Base-by-base conservation (phyloP, 2,888 invertebrate species). In the Adelognathus sp. region DNA sequence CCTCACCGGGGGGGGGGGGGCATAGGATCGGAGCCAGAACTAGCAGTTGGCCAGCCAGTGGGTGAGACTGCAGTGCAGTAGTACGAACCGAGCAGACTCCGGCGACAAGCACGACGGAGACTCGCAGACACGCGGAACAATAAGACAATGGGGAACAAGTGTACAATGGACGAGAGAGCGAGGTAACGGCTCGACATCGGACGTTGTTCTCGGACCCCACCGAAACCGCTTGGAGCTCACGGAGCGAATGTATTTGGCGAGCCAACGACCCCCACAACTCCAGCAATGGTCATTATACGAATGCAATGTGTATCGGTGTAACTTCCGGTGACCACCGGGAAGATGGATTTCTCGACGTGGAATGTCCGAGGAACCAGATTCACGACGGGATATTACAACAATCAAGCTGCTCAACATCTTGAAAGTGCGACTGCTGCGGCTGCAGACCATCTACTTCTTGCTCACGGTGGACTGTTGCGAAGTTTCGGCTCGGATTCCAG, bases 141-240 rank as follows among this genome's bases (percentile, higher is more conserved):
- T 88, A 87, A 88, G 88, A 88, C 88, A 88, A 88, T 87, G 80
- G 85, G 21, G 87, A 86, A 87, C 87, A 84, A 87, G 86, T 86
- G 86, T 86, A 88, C 86, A 87, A 88, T 87, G 86, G 85, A 81
- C 60, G 76, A 79, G 58, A 75, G 70, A 63, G 71, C 52, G 66
- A 46, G 41, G 52, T 24, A 69, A 18, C 27, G 52, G 66, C 24
- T n/a, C 52, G 50, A 36, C 69, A 54, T 69, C 74, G 71, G 75
- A 79, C 76, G 82, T 85, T 83, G 83, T 85, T 80, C 78, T 70
- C 69, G 70, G 76, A 64, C 63, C 66, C 54, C 50, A 3, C 58
- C 27, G 64, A 82, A 81, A 67, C 75, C 67, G 73, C 72, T 66
- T 44, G 72, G 70, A 76, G 70, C 54, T 58, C 64, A 44, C 76